Percentiles rank a stretch among this genome's conserved stretches.
These are phyloP conservation scores for Dendrocincla tyrannina DNA, from an alignment of 2,797 vertebrate genomes.

Conservation along the genomic window DNA sequence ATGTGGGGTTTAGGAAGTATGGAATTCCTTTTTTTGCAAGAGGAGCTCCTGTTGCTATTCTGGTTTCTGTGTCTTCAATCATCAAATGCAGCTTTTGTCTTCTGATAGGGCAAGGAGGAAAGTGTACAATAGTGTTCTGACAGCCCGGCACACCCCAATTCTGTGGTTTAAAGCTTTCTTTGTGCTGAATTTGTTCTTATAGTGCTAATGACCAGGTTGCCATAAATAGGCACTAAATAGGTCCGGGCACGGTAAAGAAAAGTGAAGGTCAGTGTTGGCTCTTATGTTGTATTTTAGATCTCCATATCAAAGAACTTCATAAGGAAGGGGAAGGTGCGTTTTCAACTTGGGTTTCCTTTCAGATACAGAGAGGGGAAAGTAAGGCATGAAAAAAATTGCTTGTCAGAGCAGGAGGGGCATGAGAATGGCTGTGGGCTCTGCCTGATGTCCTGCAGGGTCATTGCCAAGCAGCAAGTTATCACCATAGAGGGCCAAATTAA, in stretches of 20 bases:
- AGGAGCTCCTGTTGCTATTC: constrained; percentile 28
- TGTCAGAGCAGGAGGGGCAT: background rate
- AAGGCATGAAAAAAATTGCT: background rate
- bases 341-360: constrained; percentile 15
- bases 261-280: constrained; percentile 1
- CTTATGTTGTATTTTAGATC: constrained; percentile 15
- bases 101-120: constrained; percentile 22
- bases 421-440: background rate
- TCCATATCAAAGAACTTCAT: constrained; percentile 20
- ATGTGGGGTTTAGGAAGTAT: background rate
- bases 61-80: constrained; percentile 29
- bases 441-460: background rate
- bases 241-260: background rate
- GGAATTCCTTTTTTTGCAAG: background rate
- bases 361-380: background rate
- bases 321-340: background rate
- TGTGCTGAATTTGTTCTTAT: constrained; percentile 34
- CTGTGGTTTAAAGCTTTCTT: constrained; percentile 45
- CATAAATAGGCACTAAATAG: constrained; percentile 39
- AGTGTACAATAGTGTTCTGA: constrained; percentile 37
- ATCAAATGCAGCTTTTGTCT: constrained; percentile 36
- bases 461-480: background rate
- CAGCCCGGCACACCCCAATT: constrained; percentile 10
- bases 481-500: background rate
- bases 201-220: constrained; percentile 51